Evolutionary conservation across 2,113 vertebrate genomes (phyloP), one percentile per base, ranked within the genome.

Genomic region (Climacteris rufus): DNA sequence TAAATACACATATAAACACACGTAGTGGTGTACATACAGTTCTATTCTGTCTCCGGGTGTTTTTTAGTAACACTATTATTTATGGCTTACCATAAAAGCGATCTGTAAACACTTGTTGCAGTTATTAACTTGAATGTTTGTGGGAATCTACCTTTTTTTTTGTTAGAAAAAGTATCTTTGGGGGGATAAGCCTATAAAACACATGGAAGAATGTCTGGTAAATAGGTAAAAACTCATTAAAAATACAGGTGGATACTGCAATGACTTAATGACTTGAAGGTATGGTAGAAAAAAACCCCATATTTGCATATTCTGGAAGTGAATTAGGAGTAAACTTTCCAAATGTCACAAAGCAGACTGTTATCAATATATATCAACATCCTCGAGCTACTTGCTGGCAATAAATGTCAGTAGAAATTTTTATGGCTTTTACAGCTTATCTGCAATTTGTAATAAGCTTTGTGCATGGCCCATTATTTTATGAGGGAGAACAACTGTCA

Each of bases 331-430:
- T 96, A 97, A 97, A 97, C 93, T 98, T 98, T 97, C 70, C 47
- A 97, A 98, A 98, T 98, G 97, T 96, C 97, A 98, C 91, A 81
- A 95, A 96, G 92, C 93, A 96, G 96, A 96, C 95, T 97, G 91
- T 97, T 97, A 97, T 97, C 97, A 97, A 97, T 97, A 97, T 97
- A 96, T 97, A 98, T 97, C 97, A 98, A 97, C 94, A 98, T 98
- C 96, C 95, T 97, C 86, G 60, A 98, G 97, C 96, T 97, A 93
- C 94, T 94, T 54, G 44, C 91, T 82, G 93, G 88, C 89, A 96
- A 97, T 97, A 98, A 98, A 98, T 98, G 97, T 97, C 97, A 98
- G 87, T 54, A 80, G 94, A 96, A 87, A 94, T 93, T 95, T 97
- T 97, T 97, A 98, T 91, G 92, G 93, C 85, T 97, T 97, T 98